A percentile compares a stretch with the other conserved stretches of the same genome.
These are phyloP conservation scores for Ylistrum balloti DNA, from an alignment of 1,140 invertebrate genomes.

Conservation along the genomic window DNA sequence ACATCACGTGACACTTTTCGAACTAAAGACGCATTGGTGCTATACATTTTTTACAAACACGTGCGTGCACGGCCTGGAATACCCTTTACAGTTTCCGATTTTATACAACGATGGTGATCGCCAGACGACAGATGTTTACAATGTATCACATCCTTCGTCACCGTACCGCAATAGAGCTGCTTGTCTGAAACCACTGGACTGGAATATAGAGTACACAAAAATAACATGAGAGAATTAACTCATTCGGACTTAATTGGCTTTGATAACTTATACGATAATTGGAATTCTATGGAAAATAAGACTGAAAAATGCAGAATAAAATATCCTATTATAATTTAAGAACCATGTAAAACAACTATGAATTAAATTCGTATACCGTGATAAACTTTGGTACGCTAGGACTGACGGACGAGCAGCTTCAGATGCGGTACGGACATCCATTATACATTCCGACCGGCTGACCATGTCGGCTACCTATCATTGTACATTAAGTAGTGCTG, in stretches of 20 bases:
- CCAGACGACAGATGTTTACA: conserved; percentile 17
- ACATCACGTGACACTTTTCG: background rate
- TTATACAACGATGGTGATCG: conserved; percentile 8
- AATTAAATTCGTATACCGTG: background rate
- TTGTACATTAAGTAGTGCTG: background rate
- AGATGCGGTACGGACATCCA: background rate
- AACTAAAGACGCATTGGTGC: background rate
- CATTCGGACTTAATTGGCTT: no score
- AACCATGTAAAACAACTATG: no score
- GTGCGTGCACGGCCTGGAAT: background rate
- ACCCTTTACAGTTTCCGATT: conserved; percentile 11
- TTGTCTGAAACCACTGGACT: background rate
- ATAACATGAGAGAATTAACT: no score
- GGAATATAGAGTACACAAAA: no score
- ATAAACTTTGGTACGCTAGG: background rate
- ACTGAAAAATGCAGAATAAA: no score
- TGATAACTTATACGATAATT: no score
- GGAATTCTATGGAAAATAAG: no score
- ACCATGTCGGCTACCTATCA: background rate
- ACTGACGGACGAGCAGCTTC: background rate
- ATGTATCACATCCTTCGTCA: background rate
- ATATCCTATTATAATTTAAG: no score
- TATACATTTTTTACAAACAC: conserved; percentile 24
- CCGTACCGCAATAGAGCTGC: no score
- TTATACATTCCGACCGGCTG: conserved; percentile 27